Conservation (phyloP, 2,113 vertebrate species). For the Azemiops feae region DNA sequence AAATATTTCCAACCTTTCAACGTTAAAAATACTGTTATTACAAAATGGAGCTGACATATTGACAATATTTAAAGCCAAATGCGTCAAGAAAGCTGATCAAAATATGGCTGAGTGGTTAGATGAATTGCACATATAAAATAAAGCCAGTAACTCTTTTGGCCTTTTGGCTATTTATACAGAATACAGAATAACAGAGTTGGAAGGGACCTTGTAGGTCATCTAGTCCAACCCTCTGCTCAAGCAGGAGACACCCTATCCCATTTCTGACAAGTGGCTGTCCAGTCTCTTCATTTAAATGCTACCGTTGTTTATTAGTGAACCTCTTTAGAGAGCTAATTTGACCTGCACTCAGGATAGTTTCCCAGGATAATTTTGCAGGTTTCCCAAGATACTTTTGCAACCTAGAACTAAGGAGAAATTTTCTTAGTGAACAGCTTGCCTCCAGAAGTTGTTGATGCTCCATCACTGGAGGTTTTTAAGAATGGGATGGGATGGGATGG, state of each 20-base stretch:
- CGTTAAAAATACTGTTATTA: background rate
- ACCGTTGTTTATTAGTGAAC: background rate
- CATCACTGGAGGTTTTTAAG: too few species aligned
- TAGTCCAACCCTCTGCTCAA: too few species aligned
- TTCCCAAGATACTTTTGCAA: background rate
- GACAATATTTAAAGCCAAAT: background rate
- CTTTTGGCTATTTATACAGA: background rate
- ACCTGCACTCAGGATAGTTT: background rate
- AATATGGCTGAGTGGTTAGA: background rate
- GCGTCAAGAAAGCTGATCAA: background rate
- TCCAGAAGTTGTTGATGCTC: too few species aligned
- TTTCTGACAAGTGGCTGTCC: too few species aligned
- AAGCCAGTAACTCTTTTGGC: background rate
- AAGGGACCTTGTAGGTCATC: too few species aligned
- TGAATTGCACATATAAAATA: background rate
- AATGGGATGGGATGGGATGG: too few species aligned
- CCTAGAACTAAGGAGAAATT: too few species aligned
- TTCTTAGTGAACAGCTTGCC: too few species aligned
- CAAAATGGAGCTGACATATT: background rate
- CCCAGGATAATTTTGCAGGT: background rate
- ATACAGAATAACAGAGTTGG: too few species aligned
- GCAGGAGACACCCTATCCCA: too few species aligned
- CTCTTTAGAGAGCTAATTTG: constrained; percentile 32
- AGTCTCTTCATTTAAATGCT: background rate
- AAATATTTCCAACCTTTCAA: background rate